phyloP scores from a whole-genome alignment of 2,113 vertebrate species.

The Poecilia latipinna region DNA sequence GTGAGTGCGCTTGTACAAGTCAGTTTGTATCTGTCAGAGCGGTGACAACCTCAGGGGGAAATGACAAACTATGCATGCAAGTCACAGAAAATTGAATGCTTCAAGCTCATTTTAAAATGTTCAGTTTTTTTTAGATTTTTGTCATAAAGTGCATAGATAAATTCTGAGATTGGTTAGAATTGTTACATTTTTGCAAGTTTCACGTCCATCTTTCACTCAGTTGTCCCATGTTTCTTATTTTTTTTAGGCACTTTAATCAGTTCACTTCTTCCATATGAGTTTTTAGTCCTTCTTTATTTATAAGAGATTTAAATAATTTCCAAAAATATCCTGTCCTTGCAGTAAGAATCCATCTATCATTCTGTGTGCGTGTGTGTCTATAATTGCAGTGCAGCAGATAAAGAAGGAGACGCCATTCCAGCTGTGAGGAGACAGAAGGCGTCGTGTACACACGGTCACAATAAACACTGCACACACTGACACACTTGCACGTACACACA shows the following conservation, averaged over 20 bases:
- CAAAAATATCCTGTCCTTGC: slow-evolving; percentile 29
- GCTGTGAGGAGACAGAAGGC: slow-evolving; percentile 62
- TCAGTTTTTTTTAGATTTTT: background rate
- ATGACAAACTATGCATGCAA: slow-evolving; percentile 12
- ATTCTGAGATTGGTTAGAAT: background rate
- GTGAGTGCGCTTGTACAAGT: slow-evolving; percentile 50
- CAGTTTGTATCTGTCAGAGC: slow-evolving; percentile 60
- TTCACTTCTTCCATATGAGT: background rate
- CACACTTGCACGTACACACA: slow-evolving; percentile 12
- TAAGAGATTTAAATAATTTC: slow-evolving; percentile 25
- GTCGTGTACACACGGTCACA: slow-evolving; percentile 31
- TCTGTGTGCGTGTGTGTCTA: slow-evolving; percentile 40
- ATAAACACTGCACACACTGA: slow-evolving; percentile 22
- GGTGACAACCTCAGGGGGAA: slow-evolving; percentile 51
- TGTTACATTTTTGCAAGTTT: background rate
- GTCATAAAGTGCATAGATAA: background rate
- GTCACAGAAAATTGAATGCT: slow-evolving; percentile 5
- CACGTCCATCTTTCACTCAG: background rate
- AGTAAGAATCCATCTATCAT: slow-evolving; percentile 33
- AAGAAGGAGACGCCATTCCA: slow-evolving; percentile 62
- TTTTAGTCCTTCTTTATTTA: background rate
- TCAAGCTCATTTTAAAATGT: background rate
- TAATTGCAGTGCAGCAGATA: slow-evolving; percentile 66
- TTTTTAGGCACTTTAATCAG: background rate
- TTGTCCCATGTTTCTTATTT: background rate